Evolutionary conservation across 2,888 invertebrate species (phyloP).

Genomic region (Drepanosiphum platanoidis): DNA sequence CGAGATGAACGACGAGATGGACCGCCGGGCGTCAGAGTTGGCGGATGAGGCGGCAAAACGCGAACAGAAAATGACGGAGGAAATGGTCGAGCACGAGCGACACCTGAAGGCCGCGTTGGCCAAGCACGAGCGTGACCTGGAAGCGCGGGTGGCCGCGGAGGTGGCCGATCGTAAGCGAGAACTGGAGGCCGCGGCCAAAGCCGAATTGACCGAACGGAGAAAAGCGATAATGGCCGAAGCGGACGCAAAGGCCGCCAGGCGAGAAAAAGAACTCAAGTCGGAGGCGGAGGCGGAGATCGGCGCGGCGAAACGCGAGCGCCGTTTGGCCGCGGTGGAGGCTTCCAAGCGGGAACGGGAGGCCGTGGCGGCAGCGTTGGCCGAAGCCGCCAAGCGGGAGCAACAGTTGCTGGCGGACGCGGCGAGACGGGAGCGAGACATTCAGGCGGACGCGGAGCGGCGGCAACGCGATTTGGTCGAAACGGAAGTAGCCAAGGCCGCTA

Average conservation of each 20-base stretch:
- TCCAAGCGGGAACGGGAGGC: conserved; percentile 22
- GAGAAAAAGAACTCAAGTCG: neutral
- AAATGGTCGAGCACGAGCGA: conserved; percentile 69
- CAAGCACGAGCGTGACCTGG: neutral
- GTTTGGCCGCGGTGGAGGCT: conserved; percentile 26
- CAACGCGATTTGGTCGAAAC: neutral
- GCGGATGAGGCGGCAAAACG: conserved; percentile 11
- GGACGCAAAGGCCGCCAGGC: neutral
- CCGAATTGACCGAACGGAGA: neutral
- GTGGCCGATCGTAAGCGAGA: conserved; percentile 72
- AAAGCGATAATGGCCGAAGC: neutral
- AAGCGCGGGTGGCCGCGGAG: conserved; percentile 1
- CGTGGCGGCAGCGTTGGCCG: neutral
- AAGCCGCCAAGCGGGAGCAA: conserved; percentile 32
- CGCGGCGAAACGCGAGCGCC: conserved; percentile 20
- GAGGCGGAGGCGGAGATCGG: conserved; percentile 2
- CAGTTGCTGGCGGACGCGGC: conserved; percentile 37
- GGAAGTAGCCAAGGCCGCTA: conserved; percentile 6
- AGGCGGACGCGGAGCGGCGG: neutral
- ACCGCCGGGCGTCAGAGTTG: neutral
- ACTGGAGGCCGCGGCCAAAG: conserved; percentile 76
- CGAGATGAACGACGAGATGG: neutral
- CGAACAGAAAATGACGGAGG: conserved; percentile 11
- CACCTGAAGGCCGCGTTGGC: conserved; percentile 66
- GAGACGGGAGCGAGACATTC: neutral